phyloP scores from a whole-genome alignment of 2,797 vertebrate genomes.

The Syndactyla subalaris region DNA sequence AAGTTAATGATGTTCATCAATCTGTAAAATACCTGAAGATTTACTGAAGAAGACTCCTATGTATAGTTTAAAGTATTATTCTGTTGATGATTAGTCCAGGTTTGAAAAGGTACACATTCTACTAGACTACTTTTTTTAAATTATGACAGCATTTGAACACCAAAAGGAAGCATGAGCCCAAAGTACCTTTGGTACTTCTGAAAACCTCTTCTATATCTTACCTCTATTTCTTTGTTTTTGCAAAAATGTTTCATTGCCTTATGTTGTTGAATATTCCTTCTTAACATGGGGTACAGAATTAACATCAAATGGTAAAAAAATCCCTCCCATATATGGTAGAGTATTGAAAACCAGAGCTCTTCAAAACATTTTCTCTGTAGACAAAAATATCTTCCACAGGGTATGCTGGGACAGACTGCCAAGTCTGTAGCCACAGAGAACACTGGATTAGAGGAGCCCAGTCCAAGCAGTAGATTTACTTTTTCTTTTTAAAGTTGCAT shows the following conservation, averaged over 20 bases:
- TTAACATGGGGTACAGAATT: conserved; percentile 37
- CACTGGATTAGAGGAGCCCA: not conserved
- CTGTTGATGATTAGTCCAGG: not conserved
- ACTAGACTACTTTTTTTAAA: not conserved
- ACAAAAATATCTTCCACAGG: conserved; percentile 48
- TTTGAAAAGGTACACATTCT: not conserved
- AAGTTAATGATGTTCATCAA: not conserved
- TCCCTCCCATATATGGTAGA: conserved; percentile 64
- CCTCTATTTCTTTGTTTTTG: not conserved
- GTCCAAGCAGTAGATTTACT: not conserved
- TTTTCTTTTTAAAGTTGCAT: not conserved
- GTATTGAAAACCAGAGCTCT: conserved; percentile 51
- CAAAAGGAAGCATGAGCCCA: not conserved
- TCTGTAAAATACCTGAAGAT: not conserved
- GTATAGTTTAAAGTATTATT: not conserved
- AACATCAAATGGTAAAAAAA: conserved; percentile 49
- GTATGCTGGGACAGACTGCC: conserved; percentile 33
- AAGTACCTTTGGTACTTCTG: not conserved
- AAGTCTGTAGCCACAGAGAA: conserved; percentile 40
- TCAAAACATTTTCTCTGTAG: conserved; percentile 56
- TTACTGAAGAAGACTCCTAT: not conserved
- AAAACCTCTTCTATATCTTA: not conserved
- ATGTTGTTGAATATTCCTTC: not conserved
- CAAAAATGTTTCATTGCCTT: conserved; percentile 3
- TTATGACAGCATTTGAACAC: not conserved